Percentiles rank a stretch among this genome's conserved stretches.
Evolutionary conservation across 1,140 invertebrate genomes (phyloP).

Genomic region (Sipha flava): DNA sequence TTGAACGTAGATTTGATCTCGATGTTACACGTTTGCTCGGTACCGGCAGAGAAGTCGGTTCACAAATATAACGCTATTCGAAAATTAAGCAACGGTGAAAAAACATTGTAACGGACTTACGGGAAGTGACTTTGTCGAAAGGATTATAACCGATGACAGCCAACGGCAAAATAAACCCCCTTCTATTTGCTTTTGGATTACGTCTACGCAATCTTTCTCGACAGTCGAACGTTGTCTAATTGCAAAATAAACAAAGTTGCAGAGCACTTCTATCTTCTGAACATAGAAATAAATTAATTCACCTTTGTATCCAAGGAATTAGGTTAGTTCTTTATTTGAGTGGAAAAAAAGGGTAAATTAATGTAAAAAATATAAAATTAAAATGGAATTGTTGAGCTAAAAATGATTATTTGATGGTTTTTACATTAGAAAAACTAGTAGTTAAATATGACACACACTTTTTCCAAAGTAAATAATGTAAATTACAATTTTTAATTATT

Average conservation of each 20-base stretch:
- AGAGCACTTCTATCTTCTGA: background rate
- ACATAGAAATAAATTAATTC: background rate
- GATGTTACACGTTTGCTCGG: background rate
- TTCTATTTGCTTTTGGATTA: background rate
- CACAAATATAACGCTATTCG: background rate
- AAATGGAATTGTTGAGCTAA: background rate
- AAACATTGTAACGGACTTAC: background rate
- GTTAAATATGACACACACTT: too few relatives aligned
- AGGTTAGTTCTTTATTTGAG: background rate
- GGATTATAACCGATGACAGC: background rate
- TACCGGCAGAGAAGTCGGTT: background rate
- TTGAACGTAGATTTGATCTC: background rate
- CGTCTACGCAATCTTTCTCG: background rate
- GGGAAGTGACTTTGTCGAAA: background rate
- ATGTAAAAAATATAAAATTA: background rate
- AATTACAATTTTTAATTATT: too few relatives aligned
- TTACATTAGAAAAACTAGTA: background rate
- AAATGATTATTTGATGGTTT: background rate
- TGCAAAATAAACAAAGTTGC: background rate
- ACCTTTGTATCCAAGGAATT: background rate
- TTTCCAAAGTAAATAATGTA: too few relatives aligned
- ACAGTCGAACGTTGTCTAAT: slow-evolving; percentile 1
- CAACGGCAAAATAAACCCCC: background rate
- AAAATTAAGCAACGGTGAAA: background rate
- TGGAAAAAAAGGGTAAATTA: background rate